Conservation (phyloP, 1,140 invertebrate genomes). For the Pseudachorutes palmiensis region DNA sequence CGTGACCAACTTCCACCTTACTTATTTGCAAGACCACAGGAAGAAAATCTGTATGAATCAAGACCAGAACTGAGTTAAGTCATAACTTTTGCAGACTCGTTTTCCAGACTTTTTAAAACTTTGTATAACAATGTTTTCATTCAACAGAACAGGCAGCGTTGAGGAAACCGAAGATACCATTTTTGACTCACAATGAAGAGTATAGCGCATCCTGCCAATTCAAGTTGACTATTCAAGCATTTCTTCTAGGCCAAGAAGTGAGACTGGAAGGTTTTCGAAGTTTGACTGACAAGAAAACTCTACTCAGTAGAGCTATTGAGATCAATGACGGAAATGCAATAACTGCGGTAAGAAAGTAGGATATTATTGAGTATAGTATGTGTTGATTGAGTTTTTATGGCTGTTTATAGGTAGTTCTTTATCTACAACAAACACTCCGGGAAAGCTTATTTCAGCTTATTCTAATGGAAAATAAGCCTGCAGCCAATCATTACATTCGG, state of each 20-base stretch:
- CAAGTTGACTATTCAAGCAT: background rate
- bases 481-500: constrained; percentile 47
- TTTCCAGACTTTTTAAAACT: too few species aligned
- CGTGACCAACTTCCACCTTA: background rate
- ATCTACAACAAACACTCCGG: constrained; percentile 49
- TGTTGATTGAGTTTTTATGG: too few species aligned
- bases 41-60: background rate
- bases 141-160: too few species aligned
- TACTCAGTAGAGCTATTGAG: constrained; percentile 47
- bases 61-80: constrained; percentile 4
- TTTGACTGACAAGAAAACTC: constrained; percentile 46
- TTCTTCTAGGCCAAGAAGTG: constrained; percentile 25
- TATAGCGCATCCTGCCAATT: background rate
- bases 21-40: background rate
- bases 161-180: too few species aligned
- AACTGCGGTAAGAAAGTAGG: constrained; percentile 45
- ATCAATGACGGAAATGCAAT: constrained; percentile 51
- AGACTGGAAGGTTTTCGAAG: constrained; percentile 49
- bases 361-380: too few species aligned
- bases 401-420: constrained; percentile 47
- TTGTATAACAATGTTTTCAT: too few species aligned
- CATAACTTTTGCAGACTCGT: constrained; percentile 15
- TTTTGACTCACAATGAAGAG: too few species aligned
- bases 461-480: constrained; percentile 45
- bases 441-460: constrained; percentile 45